Evolutionary conservation across 1,140 invertebrate species (phyloP), one percentile per base, ranked within the genome.

Genomic region (Lepidurus packardi): DNA sequence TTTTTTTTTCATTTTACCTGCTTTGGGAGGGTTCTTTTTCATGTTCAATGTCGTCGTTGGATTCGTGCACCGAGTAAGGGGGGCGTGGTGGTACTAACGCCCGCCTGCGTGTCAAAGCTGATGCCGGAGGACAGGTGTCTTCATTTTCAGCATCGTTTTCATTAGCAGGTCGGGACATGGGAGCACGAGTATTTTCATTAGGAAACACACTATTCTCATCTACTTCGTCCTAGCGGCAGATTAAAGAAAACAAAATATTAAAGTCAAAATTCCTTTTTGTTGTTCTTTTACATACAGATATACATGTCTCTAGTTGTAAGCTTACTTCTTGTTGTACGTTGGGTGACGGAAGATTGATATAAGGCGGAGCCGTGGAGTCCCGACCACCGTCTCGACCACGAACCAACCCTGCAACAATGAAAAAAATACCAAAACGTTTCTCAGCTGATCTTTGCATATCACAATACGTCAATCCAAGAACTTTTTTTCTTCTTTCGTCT

Each of bases 41-140:
- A 16, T 77, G 79, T 41, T 82, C 80, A 73, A 81, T 77, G 45
- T 83, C 82, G 73, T 83, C 82, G 73, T 82, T 82, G 53, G 81
- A 81, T 77, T 83, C 82, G 2, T 65, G 53, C n/a, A 80, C 81
- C 74, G 85, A 83, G 84, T 82, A 44, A 43, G 79, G 79, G 84
- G 80, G 78, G 81, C 87, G 87, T 1, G 87, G 86, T 13, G 87
- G 87, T 7, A 87, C 86, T 0, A 87, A 82, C 11, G 87, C 87
- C 21, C 85, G 82, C 77, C 87, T 77, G 24, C 87, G 79, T 24
- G 85, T 86, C 24, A 87, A 82, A 7, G 83, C 85, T 10, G 86
- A 85, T 16, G 85, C 85, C 1, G 87, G 86, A 7, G 87, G 87
- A 1, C 82, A 82, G 2, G 81, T 81, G 53, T 83, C 82, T 78